A percentile compares a stretch with the other conserved stretches of the same genome.
Conservation (phyloP, 2,113 vertebrate genomes). For the Chroicocephalus ridibundus region DNA sequence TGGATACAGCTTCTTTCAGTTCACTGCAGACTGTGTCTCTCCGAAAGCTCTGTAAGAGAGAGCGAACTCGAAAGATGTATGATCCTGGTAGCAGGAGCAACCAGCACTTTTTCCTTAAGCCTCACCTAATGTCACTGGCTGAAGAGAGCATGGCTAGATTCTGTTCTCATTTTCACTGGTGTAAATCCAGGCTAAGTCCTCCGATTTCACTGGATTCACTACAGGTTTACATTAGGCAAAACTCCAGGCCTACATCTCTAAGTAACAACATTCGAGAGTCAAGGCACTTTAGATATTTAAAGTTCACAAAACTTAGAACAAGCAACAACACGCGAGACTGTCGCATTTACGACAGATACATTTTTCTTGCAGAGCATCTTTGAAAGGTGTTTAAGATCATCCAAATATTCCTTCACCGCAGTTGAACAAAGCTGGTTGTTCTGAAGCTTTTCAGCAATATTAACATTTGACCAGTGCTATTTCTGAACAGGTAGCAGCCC, state of each 20-base stretch:
- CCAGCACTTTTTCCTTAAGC: not conserved
- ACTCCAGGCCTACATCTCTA: not conserved
- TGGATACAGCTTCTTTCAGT: not conserved
- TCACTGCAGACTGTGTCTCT: not conserved
- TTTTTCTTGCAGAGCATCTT: not conserved
- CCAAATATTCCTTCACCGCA: not conserved
- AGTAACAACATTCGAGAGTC: not conserved
- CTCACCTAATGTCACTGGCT: not conserved
- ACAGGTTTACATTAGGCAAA: not conserved
- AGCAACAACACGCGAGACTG: not conserved
- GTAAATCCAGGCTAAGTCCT: not conserved
- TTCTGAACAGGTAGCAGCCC: not conserved
- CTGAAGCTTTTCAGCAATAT: not conserved
- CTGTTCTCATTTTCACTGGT: not conserved
- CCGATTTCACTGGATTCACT: not conserved
- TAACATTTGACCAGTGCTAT: not conserved
- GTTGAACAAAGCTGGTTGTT: not conserved
- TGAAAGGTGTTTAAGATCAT: not conserved
- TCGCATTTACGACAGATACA: not conserved
- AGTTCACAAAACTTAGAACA: not conserved
- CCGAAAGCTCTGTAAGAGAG: not conserved
- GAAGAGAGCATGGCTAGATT: not conserved
- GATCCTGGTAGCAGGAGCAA: not conserved
- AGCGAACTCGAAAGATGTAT: not conserved
- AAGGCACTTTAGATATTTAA: not conserved